Conservation (phyloP, 1,140 invertebrate genomes). For the Eciton burchellii region DNA sequence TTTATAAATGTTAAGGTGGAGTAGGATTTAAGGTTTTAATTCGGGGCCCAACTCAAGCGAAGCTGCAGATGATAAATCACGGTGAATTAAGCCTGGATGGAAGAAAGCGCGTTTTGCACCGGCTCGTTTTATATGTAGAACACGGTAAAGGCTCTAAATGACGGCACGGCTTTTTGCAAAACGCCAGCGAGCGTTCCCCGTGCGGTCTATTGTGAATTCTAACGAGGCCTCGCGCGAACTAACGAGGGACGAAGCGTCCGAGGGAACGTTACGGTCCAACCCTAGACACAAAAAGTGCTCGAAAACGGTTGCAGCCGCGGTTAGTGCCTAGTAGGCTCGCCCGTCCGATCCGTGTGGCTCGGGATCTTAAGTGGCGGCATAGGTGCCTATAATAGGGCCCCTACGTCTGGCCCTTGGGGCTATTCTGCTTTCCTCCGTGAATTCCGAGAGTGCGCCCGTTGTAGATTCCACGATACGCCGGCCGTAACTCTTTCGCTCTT, state of each 20-base stretch:
- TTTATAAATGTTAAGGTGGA: too few species aligned
- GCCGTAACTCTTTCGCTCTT: constrained; percentile 52
- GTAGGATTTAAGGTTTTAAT: too few species aligned
- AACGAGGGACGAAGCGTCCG: constrained; percentile 69
- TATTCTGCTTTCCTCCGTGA: constrained; percentile 75
- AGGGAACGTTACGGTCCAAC: constrained; percentile 64
- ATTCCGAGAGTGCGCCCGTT: constrained; percentile 44
- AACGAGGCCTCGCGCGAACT: constrained; percentile 64
- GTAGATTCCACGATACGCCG: constrained; percentile 53
- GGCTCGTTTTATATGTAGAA: constrained; percentile 27
- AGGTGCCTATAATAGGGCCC: constrained; percentile 78
- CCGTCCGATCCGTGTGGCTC: constrained; percentile 67
- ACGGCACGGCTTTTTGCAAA: constrained; percentile 38
- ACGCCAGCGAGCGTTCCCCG: not conserved
- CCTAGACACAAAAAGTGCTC: constrained; percentile 75
- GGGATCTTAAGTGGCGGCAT: constrained; percentile 79
- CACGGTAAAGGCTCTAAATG: constrained; percentile 20
- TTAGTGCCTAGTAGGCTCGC: constrained; percentile 70
- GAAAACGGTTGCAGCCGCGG: constrained; percentile 66
- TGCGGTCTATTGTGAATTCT: constrained; percentile 52
- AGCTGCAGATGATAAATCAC: too few species aligned
- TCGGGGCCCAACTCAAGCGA: too few species aligned
- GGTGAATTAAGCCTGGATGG: constrained; percentile 13
- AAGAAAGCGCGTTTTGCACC: not conserved
- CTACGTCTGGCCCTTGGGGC: constrained; percentile 79